These are phyloP conservation scores for Mungos mungo DNA, from an alignment of 2,113 vertebrate species.

Conservation along the genomic window DNA sequence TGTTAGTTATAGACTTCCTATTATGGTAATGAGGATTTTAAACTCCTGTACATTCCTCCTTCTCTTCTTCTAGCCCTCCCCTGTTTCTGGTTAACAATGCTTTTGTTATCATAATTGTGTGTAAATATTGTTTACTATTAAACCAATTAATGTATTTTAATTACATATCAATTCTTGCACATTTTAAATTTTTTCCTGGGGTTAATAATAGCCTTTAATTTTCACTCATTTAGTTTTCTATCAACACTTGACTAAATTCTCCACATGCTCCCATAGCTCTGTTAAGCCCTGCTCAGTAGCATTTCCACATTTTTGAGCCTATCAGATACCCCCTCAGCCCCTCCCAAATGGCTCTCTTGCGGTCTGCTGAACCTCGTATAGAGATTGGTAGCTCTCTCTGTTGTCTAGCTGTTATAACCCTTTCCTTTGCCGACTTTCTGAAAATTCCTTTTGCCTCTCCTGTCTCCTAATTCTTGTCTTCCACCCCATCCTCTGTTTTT, in stretches of 20 bases:
- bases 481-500: neutral
- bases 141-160: neutral
- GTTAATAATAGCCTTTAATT: conserved; percentile 39
- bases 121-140: conserved; percentile 5
- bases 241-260: neutral
- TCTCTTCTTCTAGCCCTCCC: neutral
- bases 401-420: neutral
- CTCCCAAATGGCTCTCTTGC: neutral
- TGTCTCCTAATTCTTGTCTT: neutral
- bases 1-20: neutral
- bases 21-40: neutral
- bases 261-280: neutral
- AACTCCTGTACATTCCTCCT: neutral
- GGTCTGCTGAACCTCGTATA: neutral
- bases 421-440: neutral
- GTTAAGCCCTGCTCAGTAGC: neutral
- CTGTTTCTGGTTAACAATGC: neutral
- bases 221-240: conserved; percentile 19
- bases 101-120: neutral
- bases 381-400: neutral
- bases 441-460: neutral
- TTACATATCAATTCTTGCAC: neutral
- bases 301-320: neutral
- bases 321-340: too few species aligned
- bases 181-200: neutral